Base-by-base conservation (phyloP, 53 echinoderm and acorn worm species). In the Temnopleurus reevesii region DNA sequence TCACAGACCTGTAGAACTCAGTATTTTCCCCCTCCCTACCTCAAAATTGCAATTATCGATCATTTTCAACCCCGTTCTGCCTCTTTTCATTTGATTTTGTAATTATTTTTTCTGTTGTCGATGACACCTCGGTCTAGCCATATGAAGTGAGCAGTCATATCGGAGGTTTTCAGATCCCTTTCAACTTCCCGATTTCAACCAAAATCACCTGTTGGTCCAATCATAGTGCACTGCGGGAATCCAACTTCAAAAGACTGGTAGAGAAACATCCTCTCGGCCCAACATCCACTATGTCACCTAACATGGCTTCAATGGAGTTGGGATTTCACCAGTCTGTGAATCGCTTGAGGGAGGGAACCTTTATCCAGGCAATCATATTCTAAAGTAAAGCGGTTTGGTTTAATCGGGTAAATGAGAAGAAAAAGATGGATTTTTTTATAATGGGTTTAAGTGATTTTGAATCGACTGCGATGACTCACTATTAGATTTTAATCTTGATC, bases 201-300 rank as follows among this genome's bases (percentile, higher is more conserved):
- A 71, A 71, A 71, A 41, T 79, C 79, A 79, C 79, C 79, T 79
- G 79, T 79, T 49, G 79, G 18, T 79, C 49, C 79, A 79, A 79
- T 79, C 79, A 79, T 6, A 24, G 79, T 12, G 28, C 79, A 49
- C 79, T 15, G 79, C 79, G 79, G 79, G 79, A 79, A n/a, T 79
- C 79, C 79, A 43, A 30, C 46, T 27, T 79, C 23, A 36, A 36
- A 7, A 71, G 71, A 71, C 71, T 41, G 71, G 71, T 41, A 7
- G 2, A 21, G 2, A 38, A 21, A 71, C 71, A 71, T 23, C 36
- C 8, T 41, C 41, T 21, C 15, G 9, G 2, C 71, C 12, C 23
- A 64, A 64, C 41, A 41, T 1, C n/a, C 38, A 2, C n/a, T 21
- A 21, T 41, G 21, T 38, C 2, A 0, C 21, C n/a, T 8, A 36